Evolutionary conservation across 2,888 invertebrate species (phyloP).

Genomic region (Lordiphosa andalusiaca): DNA sequence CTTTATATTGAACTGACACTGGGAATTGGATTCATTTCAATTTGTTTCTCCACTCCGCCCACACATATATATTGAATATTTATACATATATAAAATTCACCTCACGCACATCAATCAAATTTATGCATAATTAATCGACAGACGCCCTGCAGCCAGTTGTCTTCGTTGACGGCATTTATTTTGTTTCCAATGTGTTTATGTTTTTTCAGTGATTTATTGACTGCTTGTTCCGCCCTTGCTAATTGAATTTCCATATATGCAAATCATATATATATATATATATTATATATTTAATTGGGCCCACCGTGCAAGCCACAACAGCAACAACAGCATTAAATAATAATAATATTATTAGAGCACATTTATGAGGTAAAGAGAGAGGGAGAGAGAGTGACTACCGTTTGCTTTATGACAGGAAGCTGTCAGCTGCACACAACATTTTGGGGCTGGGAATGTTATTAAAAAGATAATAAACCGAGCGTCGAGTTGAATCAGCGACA

Average conservation of each 20-base stretch:
- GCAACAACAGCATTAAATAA: conserved; percentile 4
- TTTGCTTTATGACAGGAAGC: conserved; percentile 69
- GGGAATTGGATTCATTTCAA: conserved; percentile 1
- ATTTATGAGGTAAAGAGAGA: conserved; percentile 22
- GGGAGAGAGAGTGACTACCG: conserved; percentile 22
- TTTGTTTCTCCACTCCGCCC: conserved; percentile 2
- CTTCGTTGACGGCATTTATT: conserved; percentile 5
- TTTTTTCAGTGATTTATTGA: conserved; percentile 54
- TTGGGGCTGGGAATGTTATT: conserved; percentile 44
- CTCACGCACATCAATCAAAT: conserved; percentile 69
- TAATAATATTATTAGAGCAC: conserved; percentile 15
- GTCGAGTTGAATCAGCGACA: conserved; percentile 29
- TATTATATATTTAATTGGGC: conserved; percentile 33
- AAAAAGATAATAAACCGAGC: conserved; percentile 55
- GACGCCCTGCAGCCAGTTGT: conserved; percentile 11
- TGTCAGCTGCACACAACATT: conserved; percentile 47
- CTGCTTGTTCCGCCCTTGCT: conserved; percentile 36
- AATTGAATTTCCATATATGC: conserved; percentile 62
- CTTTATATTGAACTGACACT: conserved; percentile 19
- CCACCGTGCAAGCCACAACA: conserved; percentile 1
- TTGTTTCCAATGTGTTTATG: neutral
- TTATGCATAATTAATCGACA: conserved; percentile 66
- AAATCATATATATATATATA: conserved; percentile 20
- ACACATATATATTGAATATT: neutral
- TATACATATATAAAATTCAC: conserved; percentile 35